A percentile compares a stretch with the other conserved stretches of the same genome.
These are phyloP conservation scores for Halocaridina rubra DNA, from an alignment of 2,888 invertebrate species.

Conservation along the genomic window DNA sequence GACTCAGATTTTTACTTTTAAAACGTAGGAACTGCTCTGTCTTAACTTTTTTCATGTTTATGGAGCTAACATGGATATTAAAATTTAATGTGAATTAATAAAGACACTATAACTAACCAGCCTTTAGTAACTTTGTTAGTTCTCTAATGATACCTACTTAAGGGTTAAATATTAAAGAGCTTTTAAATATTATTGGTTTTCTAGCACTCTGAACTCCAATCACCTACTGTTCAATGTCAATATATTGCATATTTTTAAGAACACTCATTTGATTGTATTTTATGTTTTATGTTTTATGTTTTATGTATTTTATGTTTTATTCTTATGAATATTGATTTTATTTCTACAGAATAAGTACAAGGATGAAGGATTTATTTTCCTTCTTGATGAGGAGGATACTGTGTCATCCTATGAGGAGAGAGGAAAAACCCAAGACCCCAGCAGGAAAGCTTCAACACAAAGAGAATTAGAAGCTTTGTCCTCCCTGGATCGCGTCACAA, in stretches of 20 bases:
- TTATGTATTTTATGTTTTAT: too few relatives aligned
- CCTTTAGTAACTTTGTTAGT: too few relatives aligned
- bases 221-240: not conserved
- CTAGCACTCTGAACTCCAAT: too few relatives aligned
- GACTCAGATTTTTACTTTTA: too few relatives aligned
- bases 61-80: not conserved
- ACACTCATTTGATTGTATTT: not conserved
- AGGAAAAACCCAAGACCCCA: slow-evolving; percentile 71
- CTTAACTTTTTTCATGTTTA: not conserved
- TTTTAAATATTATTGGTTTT: too few relatives aligned
- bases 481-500: slow-evolving; percentile 82
- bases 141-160: too few relatives aligned
- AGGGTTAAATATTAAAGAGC: too few relatives aligned
- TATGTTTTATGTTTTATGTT: not conserved
- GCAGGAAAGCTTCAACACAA: slow-evolving; percentile 26
- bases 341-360: slow-evolving; percentile 76
- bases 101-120: too few relatives aligned
- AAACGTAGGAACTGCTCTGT: too few relatives aligned
- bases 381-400: slow-evolving; percentile 85
- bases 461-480: slow-evolving; percentile 77
- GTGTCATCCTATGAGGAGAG: slow-evolving; percentile 76
- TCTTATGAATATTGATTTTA: too few relatives aligned
- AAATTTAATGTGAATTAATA: too few relatives aligned
- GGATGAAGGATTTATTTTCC: slow-evolving; percentile 77
- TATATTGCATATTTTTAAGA: not conserved